Conservation (phyloP, 92 coral and sea anemone genomes). For the Palythoa heliodiscus region DNA sequence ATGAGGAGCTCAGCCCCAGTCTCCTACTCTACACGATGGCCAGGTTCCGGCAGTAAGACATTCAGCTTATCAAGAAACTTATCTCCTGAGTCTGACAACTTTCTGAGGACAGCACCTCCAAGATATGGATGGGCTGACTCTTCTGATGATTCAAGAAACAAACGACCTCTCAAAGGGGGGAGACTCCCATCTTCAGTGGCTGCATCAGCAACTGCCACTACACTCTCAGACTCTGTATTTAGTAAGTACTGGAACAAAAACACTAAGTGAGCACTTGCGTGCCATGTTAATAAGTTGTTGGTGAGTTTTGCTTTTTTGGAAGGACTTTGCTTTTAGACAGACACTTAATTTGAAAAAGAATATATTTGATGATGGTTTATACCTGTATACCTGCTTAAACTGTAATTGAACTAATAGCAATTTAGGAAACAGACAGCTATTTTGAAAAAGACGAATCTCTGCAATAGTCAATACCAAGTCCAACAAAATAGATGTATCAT, state of each 20-base stretch:
- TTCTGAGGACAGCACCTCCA: slow-evolving; percentile 32
- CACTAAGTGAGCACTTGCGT: slow-evolving; percentile 39
- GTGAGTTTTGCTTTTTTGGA: background rate
- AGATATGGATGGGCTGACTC: slow-evolving; percentile 36
- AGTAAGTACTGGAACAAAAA: slow-evolving; percentile 39
- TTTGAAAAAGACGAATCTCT: too few relatives aligned
- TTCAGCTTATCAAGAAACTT: background rate
- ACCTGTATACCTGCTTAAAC: too few relatives aligned
- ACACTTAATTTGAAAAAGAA: background rate
- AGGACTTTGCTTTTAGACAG: too few relatives aligned
- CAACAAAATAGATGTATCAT: too few relatives aligned
- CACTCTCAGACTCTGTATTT: slow-evolving; percentile 62
- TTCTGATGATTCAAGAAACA: slow-evolving; percentile 20
- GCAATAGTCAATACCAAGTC: too few relatives aligned
- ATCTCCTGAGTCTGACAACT: background rate
- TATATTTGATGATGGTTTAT: too few relatives aligned
- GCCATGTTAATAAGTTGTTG: too few relatives aligned
- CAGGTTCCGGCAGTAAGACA: background rate
- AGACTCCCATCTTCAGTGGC: slow-evolving; percentile 5
- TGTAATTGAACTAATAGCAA: too few relatives aligned
- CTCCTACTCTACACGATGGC: background rate
- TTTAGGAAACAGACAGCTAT: too few relatives aligned
- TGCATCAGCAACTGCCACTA: slow-evolving; percentile 44
- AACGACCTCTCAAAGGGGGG: background rate
- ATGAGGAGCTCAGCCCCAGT: slow-evolving; percentile 13